Percentiles rank a stretch among this genome's conserved stretches.
These are phyloP conservation scores for Pitta sordida DNA, from an alignment of 2,113 vertebrate species.

Conservation along the genomic window DNA sequence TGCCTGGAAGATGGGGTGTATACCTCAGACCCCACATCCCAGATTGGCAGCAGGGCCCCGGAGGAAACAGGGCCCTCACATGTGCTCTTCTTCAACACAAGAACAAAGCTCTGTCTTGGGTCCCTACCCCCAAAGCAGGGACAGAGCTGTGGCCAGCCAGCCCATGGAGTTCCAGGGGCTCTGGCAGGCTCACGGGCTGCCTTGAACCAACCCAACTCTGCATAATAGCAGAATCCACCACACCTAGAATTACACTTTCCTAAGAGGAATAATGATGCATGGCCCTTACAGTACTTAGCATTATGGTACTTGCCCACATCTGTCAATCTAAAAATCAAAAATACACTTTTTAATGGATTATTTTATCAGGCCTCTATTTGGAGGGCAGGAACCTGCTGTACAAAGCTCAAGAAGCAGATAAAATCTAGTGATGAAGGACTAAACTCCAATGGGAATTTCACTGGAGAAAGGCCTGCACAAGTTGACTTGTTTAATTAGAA, in stretches of 20 bases:
- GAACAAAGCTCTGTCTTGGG: background rate
- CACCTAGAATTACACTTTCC: background rate
- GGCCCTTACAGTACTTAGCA: background rate
- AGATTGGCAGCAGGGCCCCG: background rate
- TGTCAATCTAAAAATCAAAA: background rate
- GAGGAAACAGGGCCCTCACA: no score
- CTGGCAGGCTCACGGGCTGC: background rate
- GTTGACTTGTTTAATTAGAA: slow-evolving; percentile 20
- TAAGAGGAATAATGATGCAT: background rate
- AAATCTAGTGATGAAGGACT: background rate
- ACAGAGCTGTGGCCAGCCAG: fast-evolving
- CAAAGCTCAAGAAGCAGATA: background rate
- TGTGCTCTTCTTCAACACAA: background rate
- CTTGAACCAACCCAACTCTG: background rate
- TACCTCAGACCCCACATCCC: fast-evolving
- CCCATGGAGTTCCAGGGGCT: background rate
- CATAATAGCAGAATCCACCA: background rate
- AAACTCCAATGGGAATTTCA: background rate
- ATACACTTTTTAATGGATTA: background rate
- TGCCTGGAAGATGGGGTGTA: background rate
- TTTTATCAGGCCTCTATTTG: background rate
- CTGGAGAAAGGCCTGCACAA: background rate
- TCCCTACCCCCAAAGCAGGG: background rate
- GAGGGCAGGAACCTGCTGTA: background rate
- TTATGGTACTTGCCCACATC: background rate